A percentile compares a stretch with the other conserved stretches of the same genome.
Evolutionary conservation across 2,888 invertebrate species (phyloP).

Genomic region (Eristalis arbustorum): DNA sequence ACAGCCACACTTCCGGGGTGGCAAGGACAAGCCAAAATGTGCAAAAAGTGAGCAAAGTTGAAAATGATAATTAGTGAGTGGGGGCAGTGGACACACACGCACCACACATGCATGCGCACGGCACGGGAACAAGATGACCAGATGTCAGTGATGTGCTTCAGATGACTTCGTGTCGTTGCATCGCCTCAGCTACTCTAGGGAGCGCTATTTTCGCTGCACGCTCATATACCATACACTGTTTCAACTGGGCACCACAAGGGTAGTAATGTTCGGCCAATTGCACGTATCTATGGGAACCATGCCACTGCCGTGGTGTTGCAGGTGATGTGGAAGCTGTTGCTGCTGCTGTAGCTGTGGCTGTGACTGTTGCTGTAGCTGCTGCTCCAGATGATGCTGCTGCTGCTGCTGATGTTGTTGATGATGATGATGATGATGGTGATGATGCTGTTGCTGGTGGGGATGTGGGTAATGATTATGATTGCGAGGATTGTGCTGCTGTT

Average conservation of each 20-base stretch:
- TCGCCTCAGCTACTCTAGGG: constrained; percentile 30
- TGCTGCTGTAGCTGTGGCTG: constrained; percentile 65
- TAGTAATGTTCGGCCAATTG: constrained; percentile 77
- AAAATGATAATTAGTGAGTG: constrained; percentile 35
- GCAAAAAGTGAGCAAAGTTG: constrained; percentile 46
- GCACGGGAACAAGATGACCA: constrained; percentile 26
- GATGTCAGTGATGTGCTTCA: constrained; percentile 25
- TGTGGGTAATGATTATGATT: constrained; percentile 68
- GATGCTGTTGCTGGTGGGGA: constrained; percentile 72
- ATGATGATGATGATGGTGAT: constrained; percentile 76
- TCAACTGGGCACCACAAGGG: constrained; percentile 79
- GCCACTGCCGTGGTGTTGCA: constrained; percentile 59
- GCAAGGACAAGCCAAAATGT: constrained; percentile 47
- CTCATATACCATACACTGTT: constrained; percentile 50
- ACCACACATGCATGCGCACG: constrained; percentile 21
- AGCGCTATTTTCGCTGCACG: constrained; percentile 50
- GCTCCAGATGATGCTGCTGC: constrained; percentile 72
- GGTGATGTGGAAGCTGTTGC: constrained; percentile 50
- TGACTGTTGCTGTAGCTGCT: constrained; percentile 70
- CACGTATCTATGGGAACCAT: constrained; percentile 72
- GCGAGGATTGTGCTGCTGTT: constrained; percentile 72
- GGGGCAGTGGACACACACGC: neutral
- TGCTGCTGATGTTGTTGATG: constrained; percentile 74
- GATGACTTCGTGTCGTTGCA: constrained; percentile 46
- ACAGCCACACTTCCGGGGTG: constrained; percentile 64